phyloP scores from a whole-genome alignment of 2,888 invertebrate species.

The Zonitis immaculata region DNA sequence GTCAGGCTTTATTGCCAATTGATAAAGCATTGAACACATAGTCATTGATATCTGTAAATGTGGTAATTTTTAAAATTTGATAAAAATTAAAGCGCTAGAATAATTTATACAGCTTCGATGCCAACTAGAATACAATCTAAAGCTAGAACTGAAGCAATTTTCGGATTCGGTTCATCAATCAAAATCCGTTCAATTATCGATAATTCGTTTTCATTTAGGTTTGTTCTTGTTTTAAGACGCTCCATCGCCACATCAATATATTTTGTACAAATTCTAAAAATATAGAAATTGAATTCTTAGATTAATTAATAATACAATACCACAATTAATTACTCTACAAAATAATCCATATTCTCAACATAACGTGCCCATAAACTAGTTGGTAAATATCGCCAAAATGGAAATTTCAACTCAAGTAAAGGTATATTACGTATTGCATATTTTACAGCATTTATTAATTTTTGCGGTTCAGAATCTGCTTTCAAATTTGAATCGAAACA shows the following conservation, averaged over 20 bases:
- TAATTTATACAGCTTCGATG: conserved; percentile 63
- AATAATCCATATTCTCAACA: conserved; percentile 62
- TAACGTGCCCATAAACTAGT: conserved; percentile 61
- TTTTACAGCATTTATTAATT: conserved; percentile 61
- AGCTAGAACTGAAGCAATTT: conserved; percentile 65
- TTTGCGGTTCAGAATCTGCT: conserved; percentile 53
- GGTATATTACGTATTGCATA: conserved; percentile 64
- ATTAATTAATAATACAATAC: too few species aligned
- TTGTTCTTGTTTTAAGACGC: conserved; percentile 45
- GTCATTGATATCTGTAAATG: conserved; percentile 62
- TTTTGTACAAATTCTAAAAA: conserved; percentile 57
- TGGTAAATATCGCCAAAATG: conserved; percentile 63
- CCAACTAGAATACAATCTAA: conserved; percentile 74
- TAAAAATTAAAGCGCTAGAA: too few species aligned
- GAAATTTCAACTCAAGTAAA: conserved; percentile 60
- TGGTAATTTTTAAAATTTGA: too few species aligned
- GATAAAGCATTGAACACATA: conserved; percentile 68
- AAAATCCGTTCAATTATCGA: conserved; percentile 64
- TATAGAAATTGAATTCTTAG: conserved; percentile 4
- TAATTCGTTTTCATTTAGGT: conserved; percentile 46
- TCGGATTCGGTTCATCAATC: conserved; percentile 55
- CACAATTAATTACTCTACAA: conserved; percentile 54
- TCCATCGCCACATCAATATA: conserved; percentile 56
- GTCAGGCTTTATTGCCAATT: conserved; percentile 61
- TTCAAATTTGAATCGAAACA: conserved; percentile 56